Percentiles rank a stretch among this genome's conserved stretches.
Evolutionary conservation across 2,797 vertebrate genomes (phyloP).

Genomic region (Coluber constrictor): DNA sequence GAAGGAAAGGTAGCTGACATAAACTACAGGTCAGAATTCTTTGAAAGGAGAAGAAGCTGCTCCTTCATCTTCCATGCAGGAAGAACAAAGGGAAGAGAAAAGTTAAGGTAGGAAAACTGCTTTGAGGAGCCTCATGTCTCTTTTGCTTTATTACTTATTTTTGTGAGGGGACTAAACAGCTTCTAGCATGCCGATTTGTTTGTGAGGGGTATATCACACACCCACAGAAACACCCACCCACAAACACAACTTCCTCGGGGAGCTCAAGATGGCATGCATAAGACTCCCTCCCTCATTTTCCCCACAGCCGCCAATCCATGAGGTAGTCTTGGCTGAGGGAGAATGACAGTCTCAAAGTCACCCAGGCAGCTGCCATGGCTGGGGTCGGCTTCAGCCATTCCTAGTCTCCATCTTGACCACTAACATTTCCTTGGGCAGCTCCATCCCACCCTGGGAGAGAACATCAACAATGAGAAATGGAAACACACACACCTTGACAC

Average conservation of each 20-base stretch:
- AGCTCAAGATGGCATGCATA: neutral
- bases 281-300: neutral
- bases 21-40: neutral
- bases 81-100: neutral
- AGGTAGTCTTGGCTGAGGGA: neutral
- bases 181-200: neutral
- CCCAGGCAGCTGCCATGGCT: neutral
- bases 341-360: neutral
- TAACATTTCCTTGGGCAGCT: neutral
- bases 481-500: conserved; percentile 64
- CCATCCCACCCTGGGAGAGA: neutral
- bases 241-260: neutral
- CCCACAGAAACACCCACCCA: neutral
- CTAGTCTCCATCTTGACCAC: neutral
- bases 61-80: neutral
- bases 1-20: no score
- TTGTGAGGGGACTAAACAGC: neutral
- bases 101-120: neutral
- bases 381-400: neutral
- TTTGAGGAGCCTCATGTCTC: neutral
- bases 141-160: neutral
- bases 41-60: neutral
- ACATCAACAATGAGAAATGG: neutral
- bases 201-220: neutral
- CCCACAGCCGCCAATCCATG: neutral